phyloP scores from a whole-genome alignment of 1,140 invertebrate species.

The Trichonephila clavata region DNA sequence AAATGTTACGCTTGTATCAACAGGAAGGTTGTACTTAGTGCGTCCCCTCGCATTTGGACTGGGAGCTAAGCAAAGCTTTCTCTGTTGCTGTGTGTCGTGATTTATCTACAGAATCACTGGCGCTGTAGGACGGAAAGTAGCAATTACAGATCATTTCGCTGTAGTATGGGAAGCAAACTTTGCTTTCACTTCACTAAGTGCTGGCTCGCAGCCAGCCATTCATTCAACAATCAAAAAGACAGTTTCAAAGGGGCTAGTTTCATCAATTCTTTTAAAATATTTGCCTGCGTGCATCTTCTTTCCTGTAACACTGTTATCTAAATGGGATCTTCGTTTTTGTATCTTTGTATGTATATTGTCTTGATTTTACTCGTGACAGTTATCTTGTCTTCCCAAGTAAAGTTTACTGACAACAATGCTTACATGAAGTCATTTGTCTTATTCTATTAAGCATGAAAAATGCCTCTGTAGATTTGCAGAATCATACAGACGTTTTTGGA shows the following conservation, averaged over 20 bases:
- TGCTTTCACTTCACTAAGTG: neutral
- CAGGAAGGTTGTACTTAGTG: neutral
- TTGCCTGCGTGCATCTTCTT: neutral
- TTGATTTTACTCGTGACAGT: neutral
- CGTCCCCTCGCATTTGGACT: neutral
- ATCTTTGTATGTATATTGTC: neutral
- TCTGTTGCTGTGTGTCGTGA: conserved; percentile 23
- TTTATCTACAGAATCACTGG: conserved; percentile 36
- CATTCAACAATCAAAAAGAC: conserved; percentile 23
- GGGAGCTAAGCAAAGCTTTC: neutral
- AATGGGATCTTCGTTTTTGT: neutral
- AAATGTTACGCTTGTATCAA: conserved; percentile 3
- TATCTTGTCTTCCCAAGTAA: neutral
- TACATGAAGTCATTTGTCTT: neutral
- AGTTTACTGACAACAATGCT: neutral
- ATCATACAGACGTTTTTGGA: no score
- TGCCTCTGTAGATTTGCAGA: no score
- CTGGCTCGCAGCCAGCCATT: conserved; percentile 9
- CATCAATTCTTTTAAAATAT: neutral
- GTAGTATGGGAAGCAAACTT: conserved; percentile 8
- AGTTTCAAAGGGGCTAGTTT: neutral
- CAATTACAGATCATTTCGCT: conserved; percentile 24
- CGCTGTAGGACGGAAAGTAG: conserved; percentile 21
- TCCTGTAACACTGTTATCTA: neutral
- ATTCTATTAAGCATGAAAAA: neutral